Percentiles rank a stretch among this genome's conserved stretches.
These are phyloP conservation scores for Polypterus bichir DNA, from an alignment of 2,113 vertebrate species.

Conservation along the genomic window DNA sequence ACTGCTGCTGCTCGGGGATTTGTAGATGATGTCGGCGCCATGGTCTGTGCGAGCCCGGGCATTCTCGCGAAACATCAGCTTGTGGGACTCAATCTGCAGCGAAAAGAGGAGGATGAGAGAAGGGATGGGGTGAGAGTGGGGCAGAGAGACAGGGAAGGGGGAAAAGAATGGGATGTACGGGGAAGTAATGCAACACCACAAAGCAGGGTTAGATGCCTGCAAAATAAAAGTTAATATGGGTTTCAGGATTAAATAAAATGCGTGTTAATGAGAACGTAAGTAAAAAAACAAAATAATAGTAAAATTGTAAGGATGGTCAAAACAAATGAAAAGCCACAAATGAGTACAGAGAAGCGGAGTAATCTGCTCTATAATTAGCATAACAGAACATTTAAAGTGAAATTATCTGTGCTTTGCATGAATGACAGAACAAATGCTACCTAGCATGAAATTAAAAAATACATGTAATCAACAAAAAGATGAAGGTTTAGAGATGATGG, in stretches of 20 bases:
- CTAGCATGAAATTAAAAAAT: too few species aligned
- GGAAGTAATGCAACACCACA: constrained; percentile 69
- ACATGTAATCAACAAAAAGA: too few species aligned
- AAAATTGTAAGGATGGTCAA: too few species aligned
- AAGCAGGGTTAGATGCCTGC: constrained; percentile 94
- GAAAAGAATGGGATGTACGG: constrained; percentile 35
- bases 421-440: too few species aligned
- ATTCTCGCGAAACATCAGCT: constrained; percentile 75
- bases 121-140: constrained; percentile 4
- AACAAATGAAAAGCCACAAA: too few species aligned
- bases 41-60: constrained; percentile 78
- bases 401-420: too few species aligned
- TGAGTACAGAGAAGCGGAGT: too few species aligned
- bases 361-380: too few species aligned
- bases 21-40: constrained; percentile 64
- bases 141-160: constrained; percentile 17
- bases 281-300: too few species aligned
- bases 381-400: too few species aligned
- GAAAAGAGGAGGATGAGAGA: constrained; percentile 34
- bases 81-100: constrained; percentile 87
- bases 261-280: too few species aligned
- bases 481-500: too few species aligned
- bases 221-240: constrained; percentile 74
- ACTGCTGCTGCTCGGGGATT: constrained; percentile 46
- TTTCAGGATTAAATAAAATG: not conserved